Evolutionary conservation across 2,113 vertebrate genomes (phyloP).

Genomic region (Chrysochloris asiatica): DNA sequence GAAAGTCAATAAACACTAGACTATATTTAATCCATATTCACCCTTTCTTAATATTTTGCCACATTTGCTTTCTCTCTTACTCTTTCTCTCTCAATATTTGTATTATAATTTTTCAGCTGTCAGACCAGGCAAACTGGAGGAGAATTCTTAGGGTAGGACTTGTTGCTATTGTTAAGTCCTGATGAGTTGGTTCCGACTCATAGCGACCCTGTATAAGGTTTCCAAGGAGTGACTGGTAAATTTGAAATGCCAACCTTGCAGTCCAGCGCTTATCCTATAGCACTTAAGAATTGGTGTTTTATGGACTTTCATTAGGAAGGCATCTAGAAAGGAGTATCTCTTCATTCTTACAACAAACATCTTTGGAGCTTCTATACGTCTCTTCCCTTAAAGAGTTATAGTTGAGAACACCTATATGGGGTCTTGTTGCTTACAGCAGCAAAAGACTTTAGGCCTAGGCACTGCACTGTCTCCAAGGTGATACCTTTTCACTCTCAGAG

Average conservation of each 20-base stretch:
- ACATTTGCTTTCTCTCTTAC: background rate
- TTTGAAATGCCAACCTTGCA: no score
- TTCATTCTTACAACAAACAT: background rate
- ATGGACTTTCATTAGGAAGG: background rate
- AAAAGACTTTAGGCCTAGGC: background rate
- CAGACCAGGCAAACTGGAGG: background rate
- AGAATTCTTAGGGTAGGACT: constrained; percentile 28
- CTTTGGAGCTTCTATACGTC: background rate
- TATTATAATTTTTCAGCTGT: background rate
- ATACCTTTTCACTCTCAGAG: background rate
- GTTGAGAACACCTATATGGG: background rate
- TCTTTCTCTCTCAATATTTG: background rate
- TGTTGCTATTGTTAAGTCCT: no score
- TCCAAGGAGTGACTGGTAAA: no score
- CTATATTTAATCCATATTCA: background rate
- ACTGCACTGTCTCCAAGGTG: background rate
- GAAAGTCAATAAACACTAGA: background rate
- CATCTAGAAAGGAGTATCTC: background rate
- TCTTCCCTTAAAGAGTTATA: background rate
- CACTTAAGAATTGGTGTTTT: background rate
- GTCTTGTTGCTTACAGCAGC: background rate
- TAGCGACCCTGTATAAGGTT: no score
- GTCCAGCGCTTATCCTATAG: no score
- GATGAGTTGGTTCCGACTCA: no score
- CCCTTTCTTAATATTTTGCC: background rate